Base-by-base conservation (phyloP, 2,113 vertebrate species). In the Pleuronectes platessa region DNA sequence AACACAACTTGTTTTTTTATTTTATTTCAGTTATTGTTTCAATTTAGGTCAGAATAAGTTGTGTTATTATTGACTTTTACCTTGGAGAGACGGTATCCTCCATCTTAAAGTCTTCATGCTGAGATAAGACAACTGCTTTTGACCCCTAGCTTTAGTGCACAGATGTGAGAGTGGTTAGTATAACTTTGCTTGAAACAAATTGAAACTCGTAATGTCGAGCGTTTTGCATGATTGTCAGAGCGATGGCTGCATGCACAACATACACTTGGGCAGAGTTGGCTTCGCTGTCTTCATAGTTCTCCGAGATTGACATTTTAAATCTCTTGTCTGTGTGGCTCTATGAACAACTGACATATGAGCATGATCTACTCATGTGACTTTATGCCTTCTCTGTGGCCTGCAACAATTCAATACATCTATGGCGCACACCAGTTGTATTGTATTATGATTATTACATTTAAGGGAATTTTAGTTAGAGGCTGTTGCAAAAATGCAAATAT, bases 401-500 rank as follows among this genome's bases (percentile, higher is more conserved):
- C 53, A 71, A 68, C 63, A 47, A 75, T 82, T 85, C 83, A 68
- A 76, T 74, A 71, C 0, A 17, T 66, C 78, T 31, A 69, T 62
- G 56, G 58, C 78, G 53, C 71, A 54, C 82, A 70, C 31, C 66
- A 66, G 61, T 71, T 74, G 76, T 76, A 77, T 82, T 72, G 59
- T 27, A 27, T 61, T 69, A 71, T 78, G 59, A 70, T 74, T 74
- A 68, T 70, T 70, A 82, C 49, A 83, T 71, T 83, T 49, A 75
- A 83, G 65, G 74, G 45, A 71, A 74, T 79, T 86, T 78, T 68
- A 84, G 88, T 87, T 94, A 83, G 64, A 81, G 65, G 81, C 83
- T 85, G 87, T 90, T 87, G 84, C 91, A 90, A 88, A 88, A 88
- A 90, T 89, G 91, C 90, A 94, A 92, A 87, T 89, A 88, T 90